Base-by-base conservation (phyloP, 2,888 invertebrate genomes). In the Scaptomyza parva region DNA sequence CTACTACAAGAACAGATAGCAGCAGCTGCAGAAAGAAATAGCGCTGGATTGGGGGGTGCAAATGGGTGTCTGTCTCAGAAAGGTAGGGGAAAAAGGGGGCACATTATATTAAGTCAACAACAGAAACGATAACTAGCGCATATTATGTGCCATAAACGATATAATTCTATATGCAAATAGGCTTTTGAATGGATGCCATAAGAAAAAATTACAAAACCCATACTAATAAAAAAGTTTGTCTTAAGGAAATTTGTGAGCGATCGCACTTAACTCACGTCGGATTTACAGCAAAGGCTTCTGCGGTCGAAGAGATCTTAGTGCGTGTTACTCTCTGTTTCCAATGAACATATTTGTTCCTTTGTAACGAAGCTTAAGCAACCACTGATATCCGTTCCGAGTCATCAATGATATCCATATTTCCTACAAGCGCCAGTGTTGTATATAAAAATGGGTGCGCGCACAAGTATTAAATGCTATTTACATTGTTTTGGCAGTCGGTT, bases 141-240 rank as follows among this genome's bases (percentile, higher is more conserved):
- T 65, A 75, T 79, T 59, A 75, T 79, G 72, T 60, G 79, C 51
- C 76, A 76, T 55, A 60, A 63, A 62, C 62, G 54, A 71, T 66
- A 78, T 75, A 76, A 70, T 78, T 75, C 60, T 45, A 70, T 75
- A 78, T 71, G 57, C 26, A 20, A 70, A 70, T 65, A 59, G 33
- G 41, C 41, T 37, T 60, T 67, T 45, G 39, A 65, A 40, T 33
- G 28, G 6, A 20, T 26, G 33, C 62, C 45, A 41, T 22, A 35
- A 12, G 51, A 28, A 24, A 44, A 61, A 30, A 39, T n/a, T 7
- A 22, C 14, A 17, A 8, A 14, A 35, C 30, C 4, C 1, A 12
- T 12, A 12, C 11, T 12, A 44, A 26, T 7, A 8, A 11, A n/a
- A 37, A 28, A n/a, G 3, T 17, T 14, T 35, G 8, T 14, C 7